These are phyloP conservation scores for Rhipidura dahli DNA, from an alignment of 2,113 vertebrate species.

Conservation along the genomic window DNA sequence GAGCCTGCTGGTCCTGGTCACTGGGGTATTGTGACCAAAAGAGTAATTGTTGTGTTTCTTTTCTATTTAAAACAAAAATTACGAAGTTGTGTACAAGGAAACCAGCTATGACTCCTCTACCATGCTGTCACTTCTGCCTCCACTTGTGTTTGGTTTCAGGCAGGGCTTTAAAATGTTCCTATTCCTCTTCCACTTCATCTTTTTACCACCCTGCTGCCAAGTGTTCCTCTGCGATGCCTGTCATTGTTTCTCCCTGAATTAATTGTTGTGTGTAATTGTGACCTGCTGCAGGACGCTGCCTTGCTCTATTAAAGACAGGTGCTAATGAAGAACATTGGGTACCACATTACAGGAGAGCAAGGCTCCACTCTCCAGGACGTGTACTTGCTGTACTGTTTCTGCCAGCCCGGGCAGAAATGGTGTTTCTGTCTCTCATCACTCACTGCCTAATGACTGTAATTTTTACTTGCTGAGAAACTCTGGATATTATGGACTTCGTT, in stretches of 20 bases:
- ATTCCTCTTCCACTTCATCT: background rate
- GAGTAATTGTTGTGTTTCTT: background rate
- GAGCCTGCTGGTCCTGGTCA: background rate
- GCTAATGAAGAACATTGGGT: constrained; percentile 68
- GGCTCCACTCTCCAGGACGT: background rate
- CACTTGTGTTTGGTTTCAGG: background rate
- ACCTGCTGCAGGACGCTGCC: background rate
- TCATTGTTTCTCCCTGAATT: constrained; percentile 12
- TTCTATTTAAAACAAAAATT: background rate
- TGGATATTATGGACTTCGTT: constrained; percentile 12
- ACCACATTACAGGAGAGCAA: background rate
- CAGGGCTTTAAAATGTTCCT: background rate
- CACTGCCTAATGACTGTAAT: constrained; percentile 11
- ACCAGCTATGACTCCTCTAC: background rate
- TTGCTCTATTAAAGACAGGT: background rate
- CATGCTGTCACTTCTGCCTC: background rate
- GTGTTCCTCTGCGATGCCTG: background rate
- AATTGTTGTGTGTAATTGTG: constrained; percentile 31
- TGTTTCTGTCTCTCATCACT: background rate
- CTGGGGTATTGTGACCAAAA: background rate
- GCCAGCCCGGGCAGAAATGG: background rate
- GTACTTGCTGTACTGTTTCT: background rate
- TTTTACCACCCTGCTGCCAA: background rate
- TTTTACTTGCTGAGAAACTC: constrained; percentile 48
- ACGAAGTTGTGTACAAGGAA: background rate